These are phyloP conservation scores for Malurus melanocephalus DNA, from an alignment of 2,113 vertebrate genomes.

Conservation along the genomic window DNA sequence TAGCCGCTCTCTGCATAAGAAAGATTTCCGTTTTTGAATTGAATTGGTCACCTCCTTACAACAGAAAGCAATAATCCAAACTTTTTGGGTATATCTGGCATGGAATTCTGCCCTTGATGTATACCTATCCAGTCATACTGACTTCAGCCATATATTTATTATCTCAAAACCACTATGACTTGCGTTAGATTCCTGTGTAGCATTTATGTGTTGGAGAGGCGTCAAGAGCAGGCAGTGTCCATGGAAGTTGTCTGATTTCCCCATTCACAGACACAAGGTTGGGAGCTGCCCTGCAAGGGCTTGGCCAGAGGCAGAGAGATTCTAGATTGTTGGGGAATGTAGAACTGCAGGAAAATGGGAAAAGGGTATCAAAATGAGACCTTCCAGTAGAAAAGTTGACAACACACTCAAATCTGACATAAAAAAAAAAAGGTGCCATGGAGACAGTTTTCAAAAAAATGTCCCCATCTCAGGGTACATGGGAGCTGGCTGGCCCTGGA, in stretches of 20 bases:
- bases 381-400: neutral
- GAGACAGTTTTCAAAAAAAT: neutral
- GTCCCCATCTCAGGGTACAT: neutral
- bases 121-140: neutral
- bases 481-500: neutral
- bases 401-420: neutral
- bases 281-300: neutral
- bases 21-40: neutral
- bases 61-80: neutral
- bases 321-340: neutral
- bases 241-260: neutral
- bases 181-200: neutral
- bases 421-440: neutral
- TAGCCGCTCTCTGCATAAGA: neutral
- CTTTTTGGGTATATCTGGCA: neutral
- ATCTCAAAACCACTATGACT: neutral
- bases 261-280: rapidly evolving
- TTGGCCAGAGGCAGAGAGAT: neutral
- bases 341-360: neutral
- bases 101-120: neutral
- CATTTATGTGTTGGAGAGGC: neutral
- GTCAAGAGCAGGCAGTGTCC: neutral
- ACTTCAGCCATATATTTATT: neutral
- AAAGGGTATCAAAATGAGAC: neutral
- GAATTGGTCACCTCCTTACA: neutral